Conservation (phyloP, 2,888 invertebrate genomes). For the Ephialtes manifestator region DNA sequence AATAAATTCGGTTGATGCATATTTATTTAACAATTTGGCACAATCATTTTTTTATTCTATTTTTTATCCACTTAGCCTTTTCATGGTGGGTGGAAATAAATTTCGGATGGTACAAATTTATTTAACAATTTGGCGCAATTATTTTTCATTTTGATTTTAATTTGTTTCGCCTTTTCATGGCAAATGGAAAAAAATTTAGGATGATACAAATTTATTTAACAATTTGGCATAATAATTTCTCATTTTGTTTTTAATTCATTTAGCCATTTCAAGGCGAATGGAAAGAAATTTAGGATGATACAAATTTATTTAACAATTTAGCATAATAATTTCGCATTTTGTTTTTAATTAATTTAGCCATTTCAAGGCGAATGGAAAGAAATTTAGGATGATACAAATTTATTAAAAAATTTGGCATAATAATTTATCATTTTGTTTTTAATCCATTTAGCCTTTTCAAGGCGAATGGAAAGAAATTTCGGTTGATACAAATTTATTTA, state of each 20-base stretch:
- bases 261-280: too few species aligned
- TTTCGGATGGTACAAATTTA: too few species aligned
- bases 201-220: neutral
- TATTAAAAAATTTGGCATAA: neutral
- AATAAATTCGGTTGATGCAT: neutral
- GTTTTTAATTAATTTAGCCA: neutral
- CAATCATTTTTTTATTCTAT: neutral
- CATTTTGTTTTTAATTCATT: too few species aligned
- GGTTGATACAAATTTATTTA: conserved; percentile 1
- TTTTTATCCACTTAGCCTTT: neutral
- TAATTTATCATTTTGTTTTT: neutral
- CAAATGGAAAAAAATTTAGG: neutral
- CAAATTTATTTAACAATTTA: conserved; percentile 1
- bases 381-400: neutral
- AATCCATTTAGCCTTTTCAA: neutral
- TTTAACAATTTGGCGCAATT: too few species aligned
- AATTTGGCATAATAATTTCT: too few species aligned
- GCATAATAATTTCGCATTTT: neutral
- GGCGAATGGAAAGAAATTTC: too few species aligned
- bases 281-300: neutral
- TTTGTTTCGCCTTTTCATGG: too few species aligned
- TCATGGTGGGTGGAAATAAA: neutral
- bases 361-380: neutral
- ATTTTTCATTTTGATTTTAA: too few species aligned
- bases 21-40: conserved; percentile 9